A percentile compares a stretch with the other conserved stretches of the same genome.
phyloP scores from a whole-genome alignment of 2,113 vertebrate genomes.

The Numida meleagris region DNA sequence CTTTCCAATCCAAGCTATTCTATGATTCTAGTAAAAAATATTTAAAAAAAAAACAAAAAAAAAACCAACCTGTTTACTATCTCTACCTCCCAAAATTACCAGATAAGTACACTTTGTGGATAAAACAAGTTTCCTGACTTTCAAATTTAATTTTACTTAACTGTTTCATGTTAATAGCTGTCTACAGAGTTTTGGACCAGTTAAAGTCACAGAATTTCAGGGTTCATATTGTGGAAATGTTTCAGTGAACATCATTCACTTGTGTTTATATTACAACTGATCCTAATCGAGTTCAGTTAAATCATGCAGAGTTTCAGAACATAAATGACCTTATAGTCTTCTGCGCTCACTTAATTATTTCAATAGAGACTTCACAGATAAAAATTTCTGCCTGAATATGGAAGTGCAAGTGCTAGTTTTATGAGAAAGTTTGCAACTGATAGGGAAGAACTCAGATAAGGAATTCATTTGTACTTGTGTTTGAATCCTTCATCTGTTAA shows the following conservation, averaged over 20 bases:
- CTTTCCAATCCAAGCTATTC: no score
- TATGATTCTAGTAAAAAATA: not conserved
- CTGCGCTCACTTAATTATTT: not conserved
- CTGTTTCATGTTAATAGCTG: not conserved
- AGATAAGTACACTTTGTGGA: not conserved
- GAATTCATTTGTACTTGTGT: not conserved
- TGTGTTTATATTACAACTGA: not conserved
- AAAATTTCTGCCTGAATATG: not conserved
- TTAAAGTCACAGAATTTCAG: not conserved
- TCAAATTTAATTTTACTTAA: not conserved
- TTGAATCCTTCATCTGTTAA: not conserved
- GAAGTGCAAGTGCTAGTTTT: not conserved
- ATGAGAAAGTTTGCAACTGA: not conserved
- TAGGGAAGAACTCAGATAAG: not conserved
- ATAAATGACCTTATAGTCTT: not conserved
- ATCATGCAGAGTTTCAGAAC: not conserved
- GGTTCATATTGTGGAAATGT: not conserved
- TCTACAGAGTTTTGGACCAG: not conserved
- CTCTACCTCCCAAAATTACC: not conserved
- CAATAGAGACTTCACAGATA: not conserved
- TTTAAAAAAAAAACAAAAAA: not conserved
- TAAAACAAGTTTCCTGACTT: not conserved
- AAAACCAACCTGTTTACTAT: not conserved
- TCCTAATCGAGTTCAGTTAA: not conserved
- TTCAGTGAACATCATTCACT: not conserved